A percentile compares a stretch with the other conserved stretches of the same genome.
These are phyloP conservation scores for Camponotus floridanus DNA, from an alignment of 1,140 invertebrate species.

Conservation along the genomic window DNA sequence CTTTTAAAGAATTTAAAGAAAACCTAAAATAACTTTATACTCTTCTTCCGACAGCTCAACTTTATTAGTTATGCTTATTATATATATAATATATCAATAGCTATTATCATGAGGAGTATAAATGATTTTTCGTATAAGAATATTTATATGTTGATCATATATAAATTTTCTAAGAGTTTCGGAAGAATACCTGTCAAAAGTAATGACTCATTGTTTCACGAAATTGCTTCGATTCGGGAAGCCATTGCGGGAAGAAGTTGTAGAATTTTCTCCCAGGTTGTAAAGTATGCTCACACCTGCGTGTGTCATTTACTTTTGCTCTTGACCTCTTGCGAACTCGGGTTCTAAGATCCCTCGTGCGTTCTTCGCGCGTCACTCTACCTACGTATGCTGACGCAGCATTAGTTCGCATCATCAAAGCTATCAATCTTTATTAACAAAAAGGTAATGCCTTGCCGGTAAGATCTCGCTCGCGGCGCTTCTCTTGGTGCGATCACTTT, in stretches of 20 bases:
- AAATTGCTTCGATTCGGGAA: slow-evolving; percentile 15
- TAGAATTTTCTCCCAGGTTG: slow-evolving; percentile 47
- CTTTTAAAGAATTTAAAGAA: neutral
- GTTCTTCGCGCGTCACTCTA: slow-evolving; percentile 12
- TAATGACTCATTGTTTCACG: neutral
- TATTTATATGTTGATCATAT: neutral
- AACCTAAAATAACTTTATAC: neutral
- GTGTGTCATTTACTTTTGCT: slow-evolving; percentile 71
- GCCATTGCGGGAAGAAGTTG: neutral
- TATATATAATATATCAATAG: too few species aligned
- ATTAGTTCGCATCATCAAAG: slow-evolving; percentile 13
- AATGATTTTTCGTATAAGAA: neutral
- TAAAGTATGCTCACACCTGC: slow-evolving; percentile 35
- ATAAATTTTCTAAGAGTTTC: neutral
- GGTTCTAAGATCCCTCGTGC: slow-evolving; percentile 51
- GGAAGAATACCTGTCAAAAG: neutral
- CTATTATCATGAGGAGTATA: too few species aligned
- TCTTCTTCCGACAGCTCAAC: neutral
- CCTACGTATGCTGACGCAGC: slow-evolving; percentile 42
- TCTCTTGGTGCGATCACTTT: slow-evolving; percentile 23
- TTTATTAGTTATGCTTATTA: neutral
- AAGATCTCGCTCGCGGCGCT: slow-evolving; percentile 28
- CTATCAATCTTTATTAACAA: slow-evolving; percentile 58
- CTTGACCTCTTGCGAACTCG: slow-evolving; percentile 73
- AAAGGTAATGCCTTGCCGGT: slow-evolving; percentile 28